Percentiles rank a stretch among this genome's conserved stretches.
Conservation (phyloP, 2,113 vertebrate species). For the Hassar affinis region DNA sequence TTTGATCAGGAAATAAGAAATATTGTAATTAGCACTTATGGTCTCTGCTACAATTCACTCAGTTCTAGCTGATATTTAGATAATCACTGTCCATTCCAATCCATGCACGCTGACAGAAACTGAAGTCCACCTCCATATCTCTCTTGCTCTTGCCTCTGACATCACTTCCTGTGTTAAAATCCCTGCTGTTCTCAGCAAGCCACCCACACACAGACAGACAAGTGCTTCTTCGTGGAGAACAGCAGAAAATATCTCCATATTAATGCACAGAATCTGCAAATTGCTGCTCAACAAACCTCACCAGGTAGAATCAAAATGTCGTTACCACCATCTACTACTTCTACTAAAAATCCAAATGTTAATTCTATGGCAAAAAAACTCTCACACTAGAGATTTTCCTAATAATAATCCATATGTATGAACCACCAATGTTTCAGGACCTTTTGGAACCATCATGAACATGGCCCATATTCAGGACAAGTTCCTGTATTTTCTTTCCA, state of each 20-base stretch:
- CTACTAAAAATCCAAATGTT: background rate
- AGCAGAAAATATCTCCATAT: background rate
- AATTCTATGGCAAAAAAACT: background rate
- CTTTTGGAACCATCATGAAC: background rate
- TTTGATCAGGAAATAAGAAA: background rate
- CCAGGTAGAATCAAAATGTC: background rate
- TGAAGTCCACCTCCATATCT: background rate
- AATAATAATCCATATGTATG: background rate
- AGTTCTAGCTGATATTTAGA: background rate
- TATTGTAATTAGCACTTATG: conserved; percentile 3
- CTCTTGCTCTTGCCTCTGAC: conserved; percentile 4
- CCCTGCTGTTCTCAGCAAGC: background rate
- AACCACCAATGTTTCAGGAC: background rate
- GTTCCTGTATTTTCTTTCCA: background rate
- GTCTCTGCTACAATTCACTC: background rate
- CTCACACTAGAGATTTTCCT: background rate
- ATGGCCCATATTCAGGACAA: background rate
- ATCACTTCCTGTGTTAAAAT: conserved; percentile 19
- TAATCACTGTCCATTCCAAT: conserved; percentile 14
- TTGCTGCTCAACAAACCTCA: background rate
- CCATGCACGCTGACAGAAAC: background rate
- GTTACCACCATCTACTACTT: background rate
- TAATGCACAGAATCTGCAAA: background rate
- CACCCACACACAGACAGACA: background rate
- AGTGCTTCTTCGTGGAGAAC: background rate